These are phyloP conservation scores for Pan troglodytes DNA, from an alignment of 2,113 vertebrate genomes.

Conservation along the genomic window NHGRI_mPanTro3-v2.1_pri NC_072409.2:91900001-91900500, in stretches of 20 bases:
- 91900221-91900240: conserved; percentile 58
- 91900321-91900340: conserved; percentile 74
- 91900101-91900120: conserved; percentile 58
- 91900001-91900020: conserved; percentile 88
- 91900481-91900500: conserved; percentile 31
- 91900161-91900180: conserved; percentile 54
- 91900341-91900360: conserved; percentile 68
- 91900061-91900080: conserved; percentile 79
- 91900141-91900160: conserved; percentile 77
- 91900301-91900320: conserved; percentile 66
- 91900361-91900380: conserved; percentile 78
- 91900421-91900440: conserved; percentile 21
- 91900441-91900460: not conserved
- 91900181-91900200: conserved; percentile 40
- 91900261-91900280: conserved; percentile 68
- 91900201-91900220: conserved; percentile 78
- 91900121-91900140: conserved; percentile 74
- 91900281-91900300: conserved; percentile 65
- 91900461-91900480: not conserved
- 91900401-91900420: conserved; percentile 69
- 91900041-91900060: conserved; percentile 80
- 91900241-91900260: conserved; percentile 61
- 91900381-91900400: conserved; percentile 47
- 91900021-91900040: conserved; percentile 89
- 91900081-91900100: conserved; percentile 37